Evolutionary conservation across 1,140 invertebrate species (phyloP).

Genomic region (Maconellicoccus hirsutus): DNA sequence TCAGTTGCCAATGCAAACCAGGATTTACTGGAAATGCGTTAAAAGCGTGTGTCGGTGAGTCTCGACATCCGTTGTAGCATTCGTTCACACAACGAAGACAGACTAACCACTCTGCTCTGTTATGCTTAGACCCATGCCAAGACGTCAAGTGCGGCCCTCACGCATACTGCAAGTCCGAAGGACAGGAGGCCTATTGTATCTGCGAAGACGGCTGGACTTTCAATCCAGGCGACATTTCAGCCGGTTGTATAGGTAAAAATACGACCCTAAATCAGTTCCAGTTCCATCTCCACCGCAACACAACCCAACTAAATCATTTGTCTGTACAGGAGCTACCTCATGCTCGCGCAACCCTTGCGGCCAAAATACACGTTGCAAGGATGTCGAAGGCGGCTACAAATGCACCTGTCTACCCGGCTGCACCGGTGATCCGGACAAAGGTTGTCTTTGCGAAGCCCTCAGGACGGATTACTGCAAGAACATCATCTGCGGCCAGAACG

Average conservation of each 20-base stretch:
- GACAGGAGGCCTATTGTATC: constrained; percentile 68
- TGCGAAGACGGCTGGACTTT: constrained; percentile 63
- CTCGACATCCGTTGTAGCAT: too few species aligned
- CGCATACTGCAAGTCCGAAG: constrained; percentile 75
- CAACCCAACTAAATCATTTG: background rate
- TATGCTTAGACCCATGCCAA: constrained; percentile 73
- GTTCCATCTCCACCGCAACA: background rate
- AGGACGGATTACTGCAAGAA: constrained; percentile 49
- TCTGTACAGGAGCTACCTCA: constrained; percentile 33
- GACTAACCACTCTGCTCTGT: constrained; percentile 14
- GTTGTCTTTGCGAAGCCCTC: constrained; percentile 57
- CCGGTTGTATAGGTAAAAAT: constrained; percentile 47
- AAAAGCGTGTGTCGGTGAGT: constrained; percentile 53
- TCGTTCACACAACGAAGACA: too few species aligned
- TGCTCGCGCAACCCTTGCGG: constrained; percentile 71
- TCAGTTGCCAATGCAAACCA: constrained; percentile 61
- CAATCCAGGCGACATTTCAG: constrained; percentile 38
- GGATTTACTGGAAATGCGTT: constrained; percentile 69
- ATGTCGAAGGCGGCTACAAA: constrained; percentile 52
- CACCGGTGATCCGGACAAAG: constrained; percentile 63
- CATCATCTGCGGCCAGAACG: constrained; percentile 66
- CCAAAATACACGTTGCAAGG: constrained; percentile 65
- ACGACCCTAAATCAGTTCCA: too few species aligned
- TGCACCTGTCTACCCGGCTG: constrained; percentile 69
- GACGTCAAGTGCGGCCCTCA: constrained; percentile 70